These are phyloP conservation scores for Drosophila grimshawi DNA, from an alignment of 1,140 invertebrate species.

Conservation along the genomic window DNA sequence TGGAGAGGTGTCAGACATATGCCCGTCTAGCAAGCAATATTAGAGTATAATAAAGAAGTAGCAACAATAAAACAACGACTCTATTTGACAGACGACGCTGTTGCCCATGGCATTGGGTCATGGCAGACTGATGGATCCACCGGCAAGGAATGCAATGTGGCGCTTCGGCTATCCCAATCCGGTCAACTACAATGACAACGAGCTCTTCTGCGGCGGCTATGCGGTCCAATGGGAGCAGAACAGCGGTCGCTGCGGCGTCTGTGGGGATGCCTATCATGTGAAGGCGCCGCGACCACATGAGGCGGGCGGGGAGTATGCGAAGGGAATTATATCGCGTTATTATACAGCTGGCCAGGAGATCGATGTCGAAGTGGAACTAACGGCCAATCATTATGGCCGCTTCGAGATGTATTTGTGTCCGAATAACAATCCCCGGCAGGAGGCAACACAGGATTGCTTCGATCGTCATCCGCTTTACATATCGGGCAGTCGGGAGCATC, in stretches of 20 bases:
- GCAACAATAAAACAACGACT: not conserved
- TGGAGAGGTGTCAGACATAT: no score
- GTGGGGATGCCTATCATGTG: slow-evolving; percentile 93
- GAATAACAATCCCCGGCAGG: slow-evolving; percentile 91
- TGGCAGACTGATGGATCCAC: slow-evolving; percentile 94
- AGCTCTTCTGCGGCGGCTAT: slow-evolving; percentile 92
- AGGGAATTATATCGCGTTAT: slow-evolving; percentile 92
- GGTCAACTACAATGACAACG: slow-evolving; percentile 97
- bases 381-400: slow-evolving; percentile 94
- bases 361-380: slow-evolving; percentile 93
- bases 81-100: slow-evolving; percentile 3
- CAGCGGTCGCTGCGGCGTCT: slow-evolving; percentile 93
- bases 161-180: slow-evolving; percentile 96
- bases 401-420: slow-evolving; percentile 94
- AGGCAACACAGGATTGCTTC: slow-evolving; percentile 92
- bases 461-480: slow-evolving; percentile 91
- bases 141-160: slow-evolving; percentile 96
- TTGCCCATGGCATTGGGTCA: slow-evolving; percentile 87
- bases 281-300: slow-evolving; percentile 92
- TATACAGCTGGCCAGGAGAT: slow-evolving; percentile 94
- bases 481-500: slow-evolving; percentile 88
- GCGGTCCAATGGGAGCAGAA: slow-evolving; percentile 95
- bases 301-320: slow-evolving; percentile 93
- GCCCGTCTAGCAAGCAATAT: not conserved
- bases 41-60: no score